Conservation (phyloP, 2,888 invertebrate genomes). For the Torymus aiolomorphi region DNA sequence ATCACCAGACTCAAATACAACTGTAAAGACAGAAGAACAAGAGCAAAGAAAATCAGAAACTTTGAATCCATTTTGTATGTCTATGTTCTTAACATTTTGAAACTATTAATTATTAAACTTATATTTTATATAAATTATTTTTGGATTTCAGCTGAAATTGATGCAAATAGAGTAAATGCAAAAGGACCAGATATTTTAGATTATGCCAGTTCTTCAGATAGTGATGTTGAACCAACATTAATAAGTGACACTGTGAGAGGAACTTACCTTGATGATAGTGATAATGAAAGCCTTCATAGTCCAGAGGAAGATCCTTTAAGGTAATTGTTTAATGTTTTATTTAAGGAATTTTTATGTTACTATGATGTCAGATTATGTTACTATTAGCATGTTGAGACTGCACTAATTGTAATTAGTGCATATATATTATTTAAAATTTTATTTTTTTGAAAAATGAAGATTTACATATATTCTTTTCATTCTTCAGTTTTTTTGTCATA, state of each 20-base stretch:
- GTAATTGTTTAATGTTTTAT: constrained; percentile 75
- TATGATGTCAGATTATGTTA: not conserved
- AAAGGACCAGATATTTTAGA: constrained; percentile 80
- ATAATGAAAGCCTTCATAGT: constrained; percentile 87
- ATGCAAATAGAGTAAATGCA: constrained; percentile 77
- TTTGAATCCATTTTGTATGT: constrained; percentile 80
- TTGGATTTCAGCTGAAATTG: constrained; percentile 76
- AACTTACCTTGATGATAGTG: constrained; percentile 83
- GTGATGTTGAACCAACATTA: constrained; percentile 82
- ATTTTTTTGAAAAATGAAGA: no score
- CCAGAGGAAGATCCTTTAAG: constrained; percentile 86
- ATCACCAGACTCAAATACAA: constrained; percentile 61
- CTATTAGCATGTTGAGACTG: no score
- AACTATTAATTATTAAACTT: constrained; percentile 13
- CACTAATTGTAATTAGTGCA: no score
- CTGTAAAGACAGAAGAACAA: constrained; percentile 75
- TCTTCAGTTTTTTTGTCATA: no score
- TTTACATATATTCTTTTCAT: no score
- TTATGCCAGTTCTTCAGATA: constrained; percentile 85
- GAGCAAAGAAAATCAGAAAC: constrained; percentile 77
- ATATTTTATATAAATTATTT: constrained; percentile 1
- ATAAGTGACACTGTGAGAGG: constrained; percentile 81
- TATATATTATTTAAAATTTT: no score
- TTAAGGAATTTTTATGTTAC: not conserved
- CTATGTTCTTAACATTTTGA: not conserved